Evolutionary conservation across 2,113 vertebrate genomes (phyloP), one percentile per base, ranked within the genome.

Genomic region (Oreocharis arfaki): DNA sequence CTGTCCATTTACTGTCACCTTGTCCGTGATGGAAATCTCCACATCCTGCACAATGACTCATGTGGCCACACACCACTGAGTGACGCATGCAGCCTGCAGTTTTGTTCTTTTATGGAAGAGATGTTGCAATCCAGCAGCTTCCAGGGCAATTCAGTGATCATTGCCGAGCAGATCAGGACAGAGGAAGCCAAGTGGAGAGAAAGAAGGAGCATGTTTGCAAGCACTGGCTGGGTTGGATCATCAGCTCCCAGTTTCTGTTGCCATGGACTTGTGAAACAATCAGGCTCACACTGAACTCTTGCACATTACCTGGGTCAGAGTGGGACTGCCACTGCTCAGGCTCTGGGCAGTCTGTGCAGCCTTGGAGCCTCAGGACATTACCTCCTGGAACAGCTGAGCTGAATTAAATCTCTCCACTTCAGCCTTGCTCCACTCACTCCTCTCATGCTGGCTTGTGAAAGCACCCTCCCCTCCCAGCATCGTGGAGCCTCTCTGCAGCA

Each of bases 401-500:
- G 37, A 76, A 56, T 79, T 64, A 61, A 76, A 64, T 42, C 6
- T 41, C 69, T 76, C 23, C n/a, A 32, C n/a, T 79, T 28, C 47
- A 63, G 23, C 16, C 27, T n/a, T 76, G 23, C 53, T 89, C 53
- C 2, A 1, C 37, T 81, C 27, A 24, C 22, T 65, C 4, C 17
- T 37, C 30, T 76, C 16, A 10, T 27, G 39, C 16, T 0, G 0
- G 22, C 22, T 56, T 90, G 49, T 68, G 60, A 93, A 91, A 81
- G 39, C 14, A 32, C 6, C 1, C 13, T 70, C 52, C 77, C 53
- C 27, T 82, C 35, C 46, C 0, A 0, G 42, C 32, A 4, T 52
- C 0, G 0, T 6, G 18, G 33, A 71, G 8, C 55, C 33, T 64
- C 65, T 55, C 57, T 76, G 52, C 76, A 83, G 71, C 1, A 7